Conservation (phyloP, 2,888 invertebrate genomes). For the Odontocerum albicorne region DNA sequence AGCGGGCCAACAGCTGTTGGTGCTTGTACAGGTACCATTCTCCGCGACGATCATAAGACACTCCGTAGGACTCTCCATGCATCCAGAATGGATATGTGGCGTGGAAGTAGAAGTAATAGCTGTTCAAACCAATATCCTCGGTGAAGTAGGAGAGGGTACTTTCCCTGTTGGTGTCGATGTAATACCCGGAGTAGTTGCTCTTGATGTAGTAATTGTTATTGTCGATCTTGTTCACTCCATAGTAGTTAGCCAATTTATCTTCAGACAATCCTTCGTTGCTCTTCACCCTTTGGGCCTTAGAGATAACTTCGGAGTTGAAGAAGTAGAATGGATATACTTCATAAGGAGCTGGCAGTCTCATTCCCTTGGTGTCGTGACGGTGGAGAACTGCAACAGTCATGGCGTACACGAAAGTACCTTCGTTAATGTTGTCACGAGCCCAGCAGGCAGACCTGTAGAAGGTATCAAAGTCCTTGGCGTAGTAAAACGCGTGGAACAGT, state of each 20-base stretch:
- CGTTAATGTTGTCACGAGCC: conserved; percentile 71
- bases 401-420: conserved; percentile 73
- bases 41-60: conserved; percentile 63
- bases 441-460: conserved; percentile 61
- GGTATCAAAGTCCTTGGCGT: conserved; percentile 68
- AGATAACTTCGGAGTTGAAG: conserved; percentile 70
- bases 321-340: conserved; percentile 79
- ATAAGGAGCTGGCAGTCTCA: conserved; percentile 71
- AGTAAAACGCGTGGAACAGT: conserved; percentile 65
- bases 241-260: conserved; percentile 56
- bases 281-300: conserved; percentile 65
- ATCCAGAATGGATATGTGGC: conserved; percentile 60
- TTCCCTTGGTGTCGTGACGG: conserved; percentile 64
- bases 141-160: conserved; percentile 59
- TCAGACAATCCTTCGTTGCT: conserved; percentile 61
- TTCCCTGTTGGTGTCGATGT: conserved; percentile 55
- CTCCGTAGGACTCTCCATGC: conserved; percentile 46
- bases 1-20: conserved; percentile 52
- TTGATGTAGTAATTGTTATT: conserved; percentile 60
- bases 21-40: conserved; percentile 63
- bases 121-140: conserved; percentile 65
- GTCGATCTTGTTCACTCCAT: conserved; percentile 49
- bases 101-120: conserved; percentile 58
- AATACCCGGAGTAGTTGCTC: conserved; percentile 67
- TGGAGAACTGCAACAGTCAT: conserved; percentile 69